Base-by-base conservation (phyloP, 2,113 vertebrate genomes). In the Ondatra zibethicus region DNA sequence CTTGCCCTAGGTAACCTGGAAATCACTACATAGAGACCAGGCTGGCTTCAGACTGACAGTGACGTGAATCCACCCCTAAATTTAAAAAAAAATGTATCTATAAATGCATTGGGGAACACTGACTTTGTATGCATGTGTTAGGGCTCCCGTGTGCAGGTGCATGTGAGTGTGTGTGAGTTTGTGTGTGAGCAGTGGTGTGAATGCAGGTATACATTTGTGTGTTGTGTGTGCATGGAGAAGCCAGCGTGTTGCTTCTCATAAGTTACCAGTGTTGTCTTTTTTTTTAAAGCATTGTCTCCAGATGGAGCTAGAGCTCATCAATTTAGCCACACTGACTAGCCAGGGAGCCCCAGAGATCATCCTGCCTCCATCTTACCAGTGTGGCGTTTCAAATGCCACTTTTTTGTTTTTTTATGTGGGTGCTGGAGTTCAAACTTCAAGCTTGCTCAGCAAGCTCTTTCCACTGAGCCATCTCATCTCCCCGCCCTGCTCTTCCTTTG, bases 401-500 rank as follows among this genome's bases (percentile, higher is more conserved):
- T 23, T 25, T 17, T 55, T 55, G 55, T 55, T 55, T 33, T 50
- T 19, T 36, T 13, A 70, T 87, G 45, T 50, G 31, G 31, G 29
- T 13, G 1, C 63, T 47, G 33, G 63, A 17, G 19, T 36, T 14
- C 17, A 8, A 52, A 21, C 1, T 31, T 50, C 42, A 36, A 7
- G 65, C 42, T 68, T 33, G 27, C 29, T 50, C 63, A 7, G 33
- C 65, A 4, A 68, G 25, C 45, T 5, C 47, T 52, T 52, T 8
- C 45, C 29, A 88, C 68, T 39, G 47, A 68, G 84, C 45, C 19
- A 14, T 14, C 23, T n/a, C 29, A 7, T 50, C 85, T 8, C 42
- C 31, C 5, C 0, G 4, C 42, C 29, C 84, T 86, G 39, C 5
- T 33, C 66, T 36, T 0, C 76, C 8, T 29, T 76, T 47, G 82